Evolutionary conservation across 2,888 invertebrate species (phyloP).

Genomic region (Thumatha senex): DNA sequence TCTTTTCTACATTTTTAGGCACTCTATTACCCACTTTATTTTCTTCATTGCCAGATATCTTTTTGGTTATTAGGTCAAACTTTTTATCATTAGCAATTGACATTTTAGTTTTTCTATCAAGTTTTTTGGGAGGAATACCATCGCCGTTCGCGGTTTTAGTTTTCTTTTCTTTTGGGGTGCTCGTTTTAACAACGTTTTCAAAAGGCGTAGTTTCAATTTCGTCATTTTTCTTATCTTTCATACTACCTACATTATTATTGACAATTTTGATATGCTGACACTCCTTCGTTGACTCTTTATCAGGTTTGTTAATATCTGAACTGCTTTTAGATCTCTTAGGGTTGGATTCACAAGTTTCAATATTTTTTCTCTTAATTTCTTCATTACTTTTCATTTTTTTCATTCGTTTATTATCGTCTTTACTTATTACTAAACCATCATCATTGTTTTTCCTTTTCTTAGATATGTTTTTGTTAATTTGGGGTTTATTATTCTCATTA

Average conservation of each 20-base stretch:
- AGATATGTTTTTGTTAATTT: conserved; percentile 8
- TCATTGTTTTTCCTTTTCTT: conserved; percentile 3
- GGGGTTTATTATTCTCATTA: conserved; percentile 14
- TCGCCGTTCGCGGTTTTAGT: background rate
- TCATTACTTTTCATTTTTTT: conserved; percentile 5
- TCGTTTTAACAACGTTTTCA: background rate
- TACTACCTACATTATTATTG: background rate
- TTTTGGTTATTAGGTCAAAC: conserved; percentile 4
- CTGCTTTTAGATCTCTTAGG: conserved; percentile 11
- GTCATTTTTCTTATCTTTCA: background rate
- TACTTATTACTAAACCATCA: background rate
- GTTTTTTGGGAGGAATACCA: conserved; percentile 2
- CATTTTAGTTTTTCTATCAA: conserved; percentile 8
- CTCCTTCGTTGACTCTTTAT: background rate
- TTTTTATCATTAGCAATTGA: conserved; percentile 8
- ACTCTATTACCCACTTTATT: background rate
- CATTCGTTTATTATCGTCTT: conserved; percentile 11
- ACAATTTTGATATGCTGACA: background rate
- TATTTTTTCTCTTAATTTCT: background rate
- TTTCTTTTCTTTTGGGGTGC: background rate
- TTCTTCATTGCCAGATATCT: background rate
- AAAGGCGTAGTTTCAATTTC: background rate
- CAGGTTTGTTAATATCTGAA: background rate
- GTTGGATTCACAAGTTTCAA: background rate
- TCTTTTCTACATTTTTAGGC: conserved; percentile 2